Evolutionary conservation across 2,888 invertebrate genomes (phyloP), one percentile per base, ranked within the genome.

Genomic region (Belgica antarctica): DNA sequence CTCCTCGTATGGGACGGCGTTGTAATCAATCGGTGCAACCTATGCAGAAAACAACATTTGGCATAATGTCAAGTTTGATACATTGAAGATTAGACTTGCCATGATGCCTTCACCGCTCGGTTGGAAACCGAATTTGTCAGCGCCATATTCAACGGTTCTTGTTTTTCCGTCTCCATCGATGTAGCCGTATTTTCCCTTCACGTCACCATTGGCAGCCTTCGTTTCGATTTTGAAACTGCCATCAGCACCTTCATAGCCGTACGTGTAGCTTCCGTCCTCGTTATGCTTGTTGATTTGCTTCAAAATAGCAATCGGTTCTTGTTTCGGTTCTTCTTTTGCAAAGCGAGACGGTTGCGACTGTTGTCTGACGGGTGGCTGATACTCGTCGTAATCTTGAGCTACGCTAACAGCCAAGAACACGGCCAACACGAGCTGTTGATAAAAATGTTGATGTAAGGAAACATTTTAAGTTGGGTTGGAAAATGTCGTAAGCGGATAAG

Each of bases 161-260:
- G 82, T 86, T 83, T 90, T 85, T 76, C 94, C 87, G 70, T 85
- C 82, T 76, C 91, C 92, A 76, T 93, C 94, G 71, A 89, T 89
- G 82, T 92, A 94, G 1, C 94, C 94, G 77, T 94, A 94, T 78
- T 94, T 94, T 74, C 94, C 94, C 80, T 89, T 90, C 8, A 93
- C 93, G 75, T 92, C 92, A 0, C 93, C 93, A 4, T 84, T 84
- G 0, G 88, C 85, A 19, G 87, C 80, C 78, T 93, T 93, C 8
- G 93, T 93, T 80, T 93, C 94, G 76, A 93, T 93, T 82, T 93
- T 92, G 83, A 93, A 93, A 3, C 90, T 88, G 41, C 93, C 94
- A 77, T 94, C 94, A 28, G 86, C 92, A 1, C 89, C 89, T 77
- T 94, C 94, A 78, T 92, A 94, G 0, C 92, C 93, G 76, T 92